phyloP scores from a whole-genome alignment of 2,888 invertebrate genomes.

The Phengaris arion region DNA sequence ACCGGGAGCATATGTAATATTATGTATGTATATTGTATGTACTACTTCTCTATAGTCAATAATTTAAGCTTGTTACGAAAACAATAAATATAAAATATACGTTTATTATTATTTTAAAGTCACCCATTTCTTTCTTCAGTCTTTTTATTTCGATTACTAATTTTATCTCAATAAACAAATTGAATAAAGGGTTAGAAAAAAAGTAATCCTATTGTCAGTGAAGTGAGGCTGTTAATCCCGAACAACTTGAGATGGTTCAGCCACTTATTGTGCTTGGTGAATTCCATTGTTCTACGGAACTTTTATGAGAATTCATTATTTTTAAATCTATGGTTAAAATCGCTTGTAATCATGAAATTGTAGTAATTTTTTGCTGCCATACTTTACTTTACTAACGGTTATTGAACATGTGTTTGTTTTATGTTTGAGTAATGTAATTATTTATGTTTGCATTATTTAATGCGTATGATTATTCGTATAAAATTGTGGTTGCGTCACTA shows the following conservation, averaged over 20 bases:
- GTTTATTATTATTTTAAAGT: not conserved
- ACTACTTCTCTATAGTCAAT: too few relatives aligned
- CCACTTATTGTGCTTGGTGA: not conserved
- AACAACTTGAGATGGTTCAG: constrained; percentile 1
- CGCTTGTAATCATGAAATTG: not conserved
- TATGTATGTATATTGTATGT: too few relatives aligned
- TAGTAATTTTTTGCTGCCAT: too few relatives aligned
- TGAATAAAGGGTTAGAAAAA: not conserved
- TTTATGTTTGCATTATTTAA: too few relatives aligned
- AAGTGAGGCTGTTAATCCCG: not conserved
- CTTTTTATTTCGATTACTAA: not conserved
- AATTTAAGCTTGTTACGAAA: too few relatives aligned
- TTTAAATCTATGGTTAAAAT: not conserved
- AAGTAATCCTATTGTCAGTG: not conserved
- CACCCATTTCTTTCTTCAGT: not conserved
- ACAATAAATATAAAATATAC: too few relatives aligned
- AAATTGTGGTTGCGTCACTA: too few relatives aligned
- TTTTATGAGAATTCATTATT: not conserved
- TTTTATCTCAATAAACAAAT: not conserved
- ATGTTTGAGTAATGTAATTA: too few relatives aligned
- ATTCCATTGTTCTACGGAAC: not conserved
- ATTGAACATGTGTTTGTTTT: too few relatives aligned
- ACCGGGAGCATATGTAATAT: too few relatives aligned
- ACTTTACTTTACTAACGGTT: too few relatives aligned
- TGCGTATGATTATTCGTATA: too few relatives aligned